Evolutionary conservation across 2,797 vertebrate species (phyloP), one percentile per base, ranked within the genome.

Genomic region (Molossus molossus): DNA sequence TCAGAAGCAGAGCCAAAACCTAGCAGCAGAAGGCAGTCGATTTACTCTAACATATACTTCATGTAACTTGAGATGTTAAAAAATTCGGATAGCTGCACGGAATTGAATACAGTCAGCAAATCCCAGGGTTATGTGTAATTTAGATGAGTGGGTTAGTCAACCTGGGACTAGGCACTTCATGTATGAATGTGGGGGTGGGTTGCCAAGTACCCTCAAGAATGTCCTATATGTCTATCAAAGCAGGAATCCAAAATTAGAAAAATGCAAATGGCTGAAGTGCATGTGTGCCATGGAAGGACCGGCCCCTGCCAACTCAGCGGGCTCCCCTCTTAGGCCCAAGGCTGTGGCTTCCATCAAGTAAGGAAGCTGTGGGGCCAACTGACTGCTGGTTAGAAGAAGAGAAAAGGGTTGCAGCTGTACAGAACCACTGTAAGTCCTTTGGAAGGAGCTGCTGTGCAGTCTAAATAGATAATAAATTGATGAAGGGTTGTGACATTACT

Each of bases 181-280:
- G 82, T 89, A 37, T 95, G 93, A 96, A 94, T 87, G 37, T 76
- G 76, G 81, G 80, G 40, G 40, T 72, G n/a, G 50, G 33, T 96
- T 98, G 97, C 97, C 97, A 98, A 97, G 96, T 94, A 94, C 48
- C 50, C 93, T 96, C 85, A 55, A 90, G 85, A 95, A 94, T 88
- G 85, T 85, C 92, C 94, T 92, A 53, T 80, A 88, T 93, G 94
- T 67, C 85, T 92, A 92, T 62, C 81, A 97, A 91, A 98, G 97
- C 96, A 97, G 94, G 94, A 96, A 96, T 94, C 81, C 96, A 93
- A 97, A 97, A 97, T 97, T 96, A 97, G 97, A 97, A 97, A 97
- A 94, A 97, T 97, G 97, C 94, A 97, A 97, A 97, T 98, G 79
- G 53, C 64, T 93, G 77, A 77, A 14, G 12, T 85, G 81, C 53